Conservation (phyloP, 2,797 vertebrate species). For the Hoplostethus mediterraneus region DNA sequence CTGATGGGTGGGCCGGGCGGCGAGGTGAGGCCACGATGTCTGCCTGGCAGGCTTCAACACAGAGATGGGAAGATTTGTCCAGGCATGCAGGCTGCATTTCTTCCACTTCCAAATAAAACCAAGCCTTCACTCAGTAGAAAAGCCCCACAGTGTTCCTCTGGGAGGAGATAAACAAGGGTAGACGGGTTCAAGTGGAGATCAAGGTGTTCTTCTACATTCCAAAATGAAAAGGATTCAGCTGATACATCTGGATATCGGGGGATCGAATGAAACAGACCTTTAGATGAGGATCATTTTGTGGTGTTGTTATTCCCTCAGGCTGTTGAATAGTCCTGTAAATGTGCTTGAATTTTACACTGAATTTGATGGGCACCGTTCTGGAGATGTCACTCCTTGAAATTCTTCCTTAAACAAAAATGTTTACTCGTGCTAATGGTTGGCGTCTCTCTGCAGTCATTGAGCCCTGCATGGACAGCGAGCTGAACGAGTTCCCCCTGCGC, state of each 20-base stretch:
- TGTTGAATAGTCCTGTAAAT: neutral
- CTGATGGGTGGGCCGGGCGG: conserved; percentile 46
- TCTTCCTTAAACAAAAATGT: too few relatives aligned
- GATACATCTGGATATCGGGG: neutral
- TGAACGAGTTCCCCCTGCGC: conserved; percentile 96
- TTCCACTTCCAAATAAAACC: conserved; percentile 43
- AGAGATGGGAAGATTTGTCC: conserved; percentile 40
- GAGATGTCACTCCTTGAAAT: too few relatives aligned
- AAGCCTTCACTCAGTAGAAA: conserved; percentile 11
- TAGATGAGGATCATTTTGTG: neutral
- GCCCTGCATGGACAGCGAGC: conserved; percentile 91
- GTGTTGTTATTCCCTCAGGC: neutral
- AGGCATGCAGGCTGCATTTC: conserved; percentile 58
- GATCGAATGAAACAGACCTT: neutral
- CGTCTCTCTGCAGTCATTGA: conserved; percentile 86
- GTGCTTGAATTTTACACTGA: too few relatives aligned
- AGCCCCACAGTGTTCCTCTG: neutral
- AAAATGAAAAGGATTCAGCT: neutral
- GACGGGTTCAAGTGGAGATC: conserved; percentile 74
- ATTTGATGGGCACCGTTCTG: neutral
- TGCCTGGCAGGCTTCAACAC: conserved; percentile 48
- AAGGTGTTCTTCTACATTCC: neutral
- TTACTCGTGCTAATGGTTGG: neutral
- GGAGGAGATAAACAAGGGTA: conserved; percentile 47
- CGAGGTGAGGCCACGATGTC: neutral